Conservation (phyloP, 2,113 vertebrate genomes). For the Notiomystis cincta region DNA sequence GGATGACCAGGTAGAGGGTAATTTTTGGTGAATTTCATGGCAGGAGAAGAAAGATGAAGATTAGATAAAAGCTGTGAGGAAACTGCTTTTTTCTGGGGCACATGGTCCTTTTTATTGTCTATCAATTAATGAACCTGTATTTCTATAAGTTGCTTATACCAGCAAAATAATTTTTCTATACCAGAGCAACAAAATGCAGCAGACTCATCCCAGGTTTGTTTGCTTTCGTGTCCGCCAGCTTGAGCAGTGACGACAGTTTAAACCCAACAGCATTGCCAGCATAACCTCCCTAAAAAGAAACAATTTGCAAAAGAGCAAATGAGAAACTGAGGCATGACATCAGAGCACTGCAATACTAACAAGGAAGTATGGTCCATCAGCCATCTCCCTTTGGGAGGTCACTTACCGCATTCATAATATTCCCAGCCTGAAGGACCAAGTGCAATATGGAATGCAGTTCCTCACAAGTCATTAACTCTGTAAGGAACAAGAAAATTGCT, state of each 20-base stretch:
- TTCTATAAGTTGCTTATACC: not conserved
- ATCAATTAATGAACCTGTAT: not conserved
- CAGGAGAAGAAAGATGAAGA: not conserved
- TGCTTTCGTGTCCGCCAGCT: conserved; percentile 94
- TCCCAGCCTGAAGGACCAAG: conserved; percentile 95
- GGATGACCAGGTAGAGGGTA: not conserved
- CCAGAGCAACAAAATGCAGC: conserved; percentile 96
- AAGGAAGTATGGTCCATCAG: not conserved
- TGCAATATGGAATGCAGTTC: conserved; percentile 94
- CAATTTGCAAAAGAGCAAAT: not conserved
- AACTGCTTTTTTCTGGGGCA: not conserved
- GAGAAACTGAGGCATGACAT: not conserved
- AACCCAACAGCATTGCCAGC: conserved; percentile 97
- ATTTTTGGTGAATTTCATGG: not conserved
- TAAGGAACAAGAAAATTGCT: conserved; percentile 26
- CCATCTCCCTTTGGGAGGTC: not conserved
- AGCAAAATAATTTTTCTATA: conserved; percentile 57
- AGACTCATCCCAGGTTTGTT: conserved; percentile 98
- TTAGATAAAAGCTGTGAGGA: not conserved
- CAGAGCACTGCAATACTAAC: not conserved
- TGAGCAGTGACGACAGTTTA: conserved; percentile 94
- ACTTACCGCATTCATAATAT: conserved; percentile 98
- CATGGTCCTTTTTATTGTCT: not conserved
- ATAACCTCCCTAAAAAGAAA: conserved; percentile 87
- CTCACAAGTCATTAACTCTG: conserved; percentile 92